These are phyloP conservation scores for human (Homo sapiens) DNA, from an alignment of 2,113 vertebrate species.

Conservation along the genomic window DNA sequence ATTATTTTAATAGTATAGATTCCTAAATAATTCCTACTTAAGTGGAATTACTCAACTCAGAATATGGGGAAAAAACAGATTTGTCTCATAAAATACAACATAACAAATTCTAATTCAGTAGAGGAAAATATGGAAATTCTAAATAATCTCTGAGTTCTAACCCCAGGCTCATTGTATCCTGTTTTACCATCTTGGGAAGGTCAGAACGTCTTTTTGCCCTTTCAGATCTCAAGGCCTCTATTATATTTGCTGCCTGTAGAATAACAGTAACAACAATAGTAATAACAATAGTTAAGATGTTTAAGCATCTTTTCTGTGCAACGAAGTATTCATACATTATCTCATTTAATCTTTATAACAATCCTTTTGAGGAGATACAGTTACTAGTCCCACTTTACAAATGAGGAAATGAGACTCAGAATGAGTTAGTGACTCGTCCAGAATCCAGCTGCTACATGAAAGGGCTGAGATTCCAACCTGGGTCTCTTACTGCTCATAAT, in stretches of 20 bases:
- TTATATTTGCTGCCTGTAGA: background rate
- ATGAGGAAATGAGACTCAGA: background rate
- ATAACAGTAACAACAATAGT: background rate
- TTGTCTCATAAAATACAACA: background rate
- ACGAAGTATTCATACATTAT: background rate
- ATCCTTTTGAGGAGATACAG: background rate
- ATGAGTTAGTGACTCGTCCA: background rate
- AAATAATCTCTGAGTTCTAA: background rate
- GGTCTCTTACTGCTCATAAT: background rate
- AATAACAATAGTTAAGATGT: background rate
- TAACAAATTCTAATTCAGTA: conserved; percentile 2
- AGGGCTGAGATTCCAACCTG: background rate
- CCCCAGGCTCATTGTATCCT: background rate
- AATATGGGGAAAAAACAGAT: background rate
- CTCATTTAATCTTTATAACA: background rate
- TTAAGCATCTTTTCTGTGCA: background rate
- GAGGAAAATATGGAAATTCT: conserved; percentile 18
- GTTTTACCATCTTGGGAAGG: background rate
- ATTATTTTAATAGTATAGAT: background rate
- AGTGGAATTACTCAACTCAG: background rate
- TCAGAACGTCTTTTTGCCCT: background rate
- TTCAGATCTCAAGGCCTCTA: background rate
- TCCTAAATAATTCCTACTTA: conserved; percentile 25
- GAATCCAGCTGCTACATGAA: background rate
- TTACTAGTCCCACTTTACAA: background rate